Conservation (phyloP, 2,797 vertebrate species). For the Crax fasciolata region DNA sequence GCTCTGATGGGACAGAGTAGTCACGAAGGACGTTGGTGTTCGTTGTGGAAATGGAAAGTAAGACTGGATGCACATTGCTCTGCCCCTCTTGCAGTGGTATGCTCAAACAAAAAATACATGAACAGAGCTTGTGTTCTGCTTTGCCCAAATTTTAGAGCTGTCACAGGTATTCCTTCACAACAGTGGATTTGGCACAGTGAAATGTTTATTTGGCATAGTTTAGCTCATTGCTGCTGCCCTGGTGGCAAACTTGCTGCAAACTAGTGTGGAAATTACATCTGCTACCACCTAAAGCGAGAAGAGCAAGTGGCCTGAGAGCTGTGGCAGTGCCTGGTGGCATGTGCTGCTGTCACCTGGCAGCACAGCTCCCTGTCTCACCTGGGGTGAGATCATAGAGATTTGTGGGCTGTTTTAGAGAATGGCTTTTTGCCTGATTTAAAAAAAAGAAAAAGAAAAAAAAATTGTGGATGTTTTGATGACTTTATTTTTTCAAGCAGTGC, state of each 20-base stretch:
- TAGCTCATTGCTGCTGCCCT: background rate
- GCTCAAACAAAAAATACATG: background rate
- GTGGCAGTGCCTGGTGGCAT: rapidly evolving
- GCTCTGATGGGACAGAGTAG: background rate
- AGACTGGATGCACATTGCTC: rapidly evolving
- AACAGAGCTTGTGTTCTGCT: rapidly evolving
- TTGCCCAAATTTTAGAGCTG: background rate
- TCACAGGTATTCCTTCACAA: background rate
- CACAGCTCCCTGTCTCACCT: background rate
- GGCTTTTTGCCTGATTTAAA: background rate
- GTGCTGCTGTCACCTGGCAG: background rate
- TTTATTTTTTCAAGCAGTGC: background rate
- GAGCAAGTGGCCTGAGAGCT: background rate
- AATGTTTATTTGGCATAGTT: too few relatives aligned
- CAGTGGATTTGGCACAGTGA: background rate
- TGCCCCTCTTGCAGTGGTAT: background rate
- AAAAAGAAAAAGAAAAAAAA: too few relatives aligned
- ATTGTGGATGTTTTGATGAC: background rate
- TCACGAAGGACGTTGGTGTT: rapidly evolving
- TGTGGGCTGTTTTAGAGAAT: background rate
- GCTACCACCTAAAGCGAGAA: background rate
- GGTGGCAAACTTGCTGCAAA: background rate
- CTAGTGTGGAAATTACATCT: background rate
- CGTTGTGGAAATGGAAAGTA: background rate
- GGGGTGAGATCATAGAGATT: background rate